Percentiles rank a stretch among this genome's conserved stretches.
Conservation (phyloP, 2,888 invertebrate genomes). For the Phortica magna region DNA sequence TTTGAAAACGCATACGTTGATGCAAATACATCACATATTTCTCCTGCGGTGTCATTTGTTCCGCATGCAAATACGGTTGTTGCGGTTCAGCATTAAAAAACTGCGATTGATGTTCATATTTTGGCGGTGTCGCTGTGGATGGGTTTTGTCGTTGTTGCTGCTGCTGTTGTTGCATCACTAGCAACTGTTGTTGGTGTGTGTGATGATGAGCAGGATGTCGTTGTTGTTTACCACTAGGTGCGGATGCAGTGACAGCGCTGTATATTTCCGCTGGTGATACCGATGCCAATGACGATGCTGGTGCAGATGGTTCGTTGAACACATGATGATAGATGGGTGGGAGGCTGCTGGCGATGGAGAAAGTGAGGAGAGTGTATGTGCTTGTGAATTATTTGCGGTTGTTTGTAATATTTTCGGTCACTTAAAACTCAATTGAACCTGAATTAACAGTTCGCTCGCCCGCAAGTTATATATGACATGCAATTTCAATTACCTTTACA, state of each 20-base stretch:
- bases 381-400: constrained; percentile 13
- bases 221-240: constrained; percentile 34
- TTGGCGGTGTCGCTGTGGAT: constrained; percentile 29
- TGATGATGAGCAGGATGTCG: background rate
- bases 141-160: constrained; percentile 39
- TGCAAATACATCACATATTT: constrained; percentile 76
- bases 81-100: constrained; percentile 41
- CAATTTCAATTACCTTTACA: constrained; percentile 64
- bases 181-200: constrained; percentile 46
- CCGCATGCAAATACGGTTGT: constrained; percentile 52
- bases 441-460: constrained; percentile 35
- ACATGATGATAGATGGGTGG: constrained; percentile 59
- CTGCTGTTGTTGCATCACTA: constrained; percentile 58
- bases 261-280: constrained; percentile 41
- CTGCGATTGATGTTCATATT: constrained; percentile 56
- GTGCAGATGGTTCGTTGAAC: constrained; percentile 55
- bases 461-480: constrained; percentile 68
- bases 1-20: constrained; percentile 71
- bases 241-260: constrained; percentile 44
- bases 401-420: constrained; percentile 11
- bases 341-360: constrained; percentile 49
- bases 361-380: background rate
- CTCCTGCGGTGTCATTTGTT: constrained; percentile 75
- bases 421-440: constrained; percentile 42
- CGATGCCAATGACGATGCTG: constrained; percentile 48